phyloP scores from a whole-genome alignment of 2,797 vertebrate genomes.

The Nothura maculosa region DNA sequence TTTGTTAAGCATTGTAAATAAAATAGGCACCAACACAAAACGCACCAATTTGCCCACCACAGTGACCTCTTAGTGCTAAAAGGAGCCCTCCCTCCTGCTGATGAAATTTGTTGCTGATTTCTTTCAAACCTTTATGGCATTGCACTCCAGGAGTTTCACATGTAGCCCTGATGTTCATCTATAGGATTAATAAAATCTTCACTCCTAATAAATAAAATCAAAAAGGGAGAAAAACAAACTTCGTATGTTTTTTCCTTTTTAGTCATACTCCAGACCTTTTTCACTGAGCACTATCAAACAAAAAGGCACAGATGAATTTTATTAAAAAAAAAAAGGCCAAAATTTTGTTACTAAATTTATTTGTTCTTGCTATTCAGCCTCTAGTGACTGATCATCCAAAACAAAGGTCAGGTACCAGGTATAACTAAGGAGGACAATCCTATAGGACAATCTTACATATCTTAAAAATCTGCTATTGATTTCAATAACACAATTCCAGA shows the following conservation, averaged over 20 bases:
- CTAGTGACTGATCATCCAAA: background rate
- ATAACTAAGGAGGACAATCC: background rate
- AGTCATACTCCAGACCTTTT: background rate
- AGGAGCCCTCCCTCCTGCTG: background rate
- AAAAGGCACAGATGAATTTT: background rate
- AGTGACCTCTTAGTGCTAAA: background rate
- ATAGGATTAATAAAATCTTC: background rate
- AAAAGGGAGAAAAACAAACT: conserved; percentile 25
- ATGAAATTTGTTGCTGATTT: background rate
- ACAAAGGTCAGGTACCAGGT: background rate
- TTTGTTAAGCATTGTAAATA: background rate
- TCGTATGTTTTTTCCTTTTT: background rate
- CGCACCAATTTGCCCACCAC: background rate
- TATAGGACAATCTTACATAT: background rate
- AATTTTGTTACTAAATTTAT: background rate
- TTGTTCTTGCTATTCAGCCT: background rate
- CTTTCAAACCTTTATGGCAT: background rate
- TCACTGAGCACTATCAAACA: background rate
- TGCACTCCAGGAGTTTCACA: background rate
- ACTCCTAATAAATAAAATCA: background rate
- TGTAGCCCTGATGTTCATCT: background rate
- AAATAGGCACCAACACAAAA: background rate
- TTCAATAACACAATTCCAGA: background rate
- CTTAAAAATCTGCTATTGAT: background rate
- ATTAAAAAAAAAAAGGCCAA: background rate